These are phyloP conservation scores for Eulacestoma nigropectus DNA, from an alignment of 2,113 vertebrate genomes.

Conservation along the genomic window DNA sequence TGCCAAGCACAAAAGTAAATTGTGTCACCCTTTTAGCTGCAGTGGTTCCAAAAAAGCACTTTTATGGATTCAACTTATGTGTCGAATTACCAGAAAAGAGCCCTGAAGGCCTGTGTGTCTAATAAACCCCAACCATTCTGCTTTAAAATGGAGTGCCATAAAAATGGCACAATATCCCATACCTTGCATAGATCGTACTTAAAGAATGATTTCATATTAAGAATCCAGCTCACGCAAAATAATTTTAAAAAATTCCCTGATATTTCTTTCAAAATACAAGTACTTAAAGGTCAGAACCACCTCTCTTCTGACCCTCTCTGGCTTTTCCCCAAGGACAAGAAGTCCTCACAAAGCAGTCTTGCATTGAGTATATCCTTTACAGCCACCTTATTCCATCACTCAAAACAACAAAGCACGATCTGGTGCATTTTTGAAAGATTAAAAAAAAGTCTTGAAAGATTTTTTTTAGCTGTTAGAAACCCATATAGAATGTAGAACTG, in stretches of 20 bases:
- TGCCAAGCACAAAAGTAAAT: slow-evolving; percentile 22
- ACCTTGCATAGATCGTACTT: neutral
- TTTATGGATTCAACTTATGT: slow-evolving; percentile 24
- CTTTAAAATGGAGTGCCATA: neutral
- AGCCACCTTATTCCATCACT: neutral
- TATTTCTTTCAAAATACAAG: neutral
- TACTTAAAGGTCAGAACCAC: neutral
- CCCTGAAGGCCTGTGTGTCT: neutral
- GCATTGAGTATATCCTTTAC: neutral
- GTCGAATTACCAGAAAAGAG: slow-evolving; percentile 24
- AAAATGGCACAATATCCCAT: neutral
- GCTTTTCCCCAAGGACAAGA: neutral
- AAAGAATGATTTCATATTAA: neutral
- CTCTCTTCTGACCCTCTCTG: neutral
- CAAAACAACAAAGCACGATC: rapidly evolving
- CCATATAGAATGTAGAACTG: neutral
- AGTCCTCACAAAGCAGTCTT: neutral
- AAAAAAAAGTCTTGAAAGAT: neutral
- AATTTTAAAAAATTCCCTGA: neutral
- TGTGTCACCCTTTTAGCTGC: neutral
- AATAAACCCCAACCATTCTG: neutral
- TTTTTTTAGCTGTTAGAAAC: neutral
- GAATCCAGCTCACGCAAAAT: neutral
- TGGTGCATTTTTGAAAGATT: neutral
- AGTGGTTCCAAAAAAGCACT: neutral